Base-by-base conservation (phyloP, 2,113 vertebrate species). In the Quiscalus mexicanus region DNA sequence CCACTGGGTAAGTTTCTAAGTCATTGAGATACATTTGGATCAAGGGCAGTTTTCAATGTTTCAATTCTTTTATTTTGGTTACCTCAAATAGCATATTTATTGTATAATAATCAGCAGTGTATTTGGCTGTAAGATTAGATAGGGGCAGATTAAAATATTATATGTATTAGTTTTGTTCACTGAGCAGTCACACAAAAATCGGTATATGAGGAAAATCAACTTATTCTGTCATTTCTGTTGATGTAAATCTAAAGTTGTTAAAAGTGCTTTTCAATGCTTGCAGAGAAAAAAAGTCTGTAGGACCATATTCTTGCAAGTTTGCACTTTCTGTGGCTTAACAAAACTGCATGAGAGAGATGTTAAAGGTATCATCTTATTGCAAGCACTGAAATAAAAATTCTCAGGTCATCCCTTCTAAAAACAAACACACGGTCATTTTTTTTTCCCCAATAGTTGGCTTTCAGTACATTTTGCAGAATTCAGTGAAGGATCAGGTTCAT, bases 51-150 rank as follows among this genome's bases (percentile, higher is more conserved):
- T 90, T 79, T 91, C 62, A 87, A 3, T 83, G 24, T 79, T 87
- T 63, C 47, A 55, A 30, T 17, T 59, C 5, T 64, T 94, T 91
- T 85, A 69, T 95, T 79, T 80, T 62, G 24, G 35, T 88, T 86
- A 70, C 27, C 71, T 88, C 22, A 24, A 89, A 68, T 37, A 63
- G 31, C 1, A 0, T 85, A 19, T 76, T 93, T 90, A 37, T 52
- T 74, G 12, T 59, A 1, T 37, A 69, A 35, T 69, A 84, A 87
- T 35, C 41, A 53, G 12, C 23, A 52, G 17, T 41, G 19, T 89
- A 58, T 87, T 91, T 91, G 44, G 53, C 55, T 81, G n/a, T 41
- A 69, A 69, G 87, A 76, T 94, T 91, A 93, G 75, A 90, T 69
- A 95, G 41, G 15, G 49, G 21, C 37, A 83, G 50, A 42, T 56